These are phyloP conservation scores for Drosophila navojoa DNA, from an alignment of 1,140 invertebrate genomes.

Conservation along the genomic window DNA sequence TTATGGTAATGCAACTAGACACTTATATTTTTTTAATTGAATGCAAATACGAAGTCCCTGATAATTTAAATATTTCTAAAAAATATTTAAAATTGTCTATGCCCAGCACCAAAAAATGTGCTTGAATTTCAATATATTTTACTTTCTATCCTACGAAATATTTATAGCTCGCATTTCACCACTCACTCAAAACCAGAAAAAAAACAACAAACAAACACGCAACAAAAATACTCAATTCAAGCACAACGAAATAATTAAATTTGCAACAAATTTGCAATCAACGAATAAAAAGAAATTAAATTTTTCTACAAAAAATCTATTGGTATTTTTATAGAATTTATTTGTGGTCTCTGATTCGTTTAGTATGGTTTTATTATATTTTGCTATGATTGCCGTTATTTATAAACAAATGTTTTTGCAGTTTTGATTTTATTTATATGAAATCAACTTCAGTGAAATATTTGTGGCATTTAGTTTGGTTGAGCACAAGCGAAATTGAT, in stretches of 20 bases:
- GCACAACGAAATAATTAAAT: slow-evolving; percentile 60
- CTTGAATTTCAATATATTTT: no score
- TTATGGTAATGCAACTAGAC: no score
- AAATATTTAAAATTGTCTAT: no score
- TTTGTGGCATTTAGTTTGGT: slow-evolving; percentile 6
- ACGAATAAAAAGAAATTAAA: slow-evolving; percentile 34
- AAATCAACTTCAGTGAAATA: slow-evolving; percentile 23
- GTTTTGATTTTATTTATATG: not conserved
- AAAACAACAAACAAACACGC: not conserved
- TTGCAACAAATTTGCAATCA: slow-evolving; percentile 71
- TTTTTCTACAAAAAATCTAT: slow-evolving; percentile 39
- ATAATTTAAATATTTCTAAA: no score
- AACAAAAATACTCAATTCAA: slow-evolving; percentile 3
- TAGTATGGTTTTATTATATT: slow-evolving; percentile 16
- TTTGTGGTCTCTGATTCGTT: slow-evolving; percentile 20
- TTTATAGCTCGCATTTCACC: slow-evolving; percentile 7
- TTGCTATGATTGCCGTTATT: slow-evolving; percentile 21
- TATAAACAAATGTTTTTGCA: slow-evolving; percentile 53
- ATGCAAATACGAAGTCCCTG: no score
- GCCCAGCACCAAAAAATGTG: no score
- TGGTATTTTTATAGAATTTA: slow-evolving; percentile 27
- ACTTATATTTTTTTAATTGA: no score
- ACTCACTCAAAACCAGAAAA: slow-evolving; percentile 11
- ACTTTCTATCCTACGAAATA: not conserved
- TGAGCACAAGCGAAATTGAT: no score